phyloP scores from a whole-genome alignment of 1,140 invertebrate genomes.

The Hycleus cichorii region DNA sequence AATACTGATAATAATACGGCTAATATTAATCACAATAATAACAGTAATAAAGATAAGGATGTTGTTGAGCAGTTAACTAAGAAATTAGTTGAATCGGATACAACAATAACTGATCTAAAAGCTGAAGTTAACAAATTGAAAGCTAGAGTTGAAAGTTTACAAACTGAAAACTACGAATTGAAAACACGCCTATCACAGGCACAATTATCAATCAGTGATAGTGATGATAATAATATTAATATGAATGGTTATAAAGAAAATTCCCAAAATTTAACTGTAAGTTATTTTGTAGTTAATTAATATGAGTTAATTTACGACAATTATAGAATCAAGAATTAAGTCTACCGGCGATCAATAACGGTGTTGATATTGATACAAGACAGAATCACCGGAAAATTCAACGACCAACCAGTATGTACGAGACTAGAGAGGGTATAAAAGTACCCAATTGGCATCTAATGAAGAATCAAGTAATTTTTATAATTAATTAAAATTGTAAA shows the following conservation, averaged over 20 bases:
- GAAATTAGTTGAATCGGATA: slow-evolving; percentile 35
- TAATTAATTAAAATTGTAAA: not conserved
- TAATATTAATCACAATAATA: slow-evolving; percentile 1
- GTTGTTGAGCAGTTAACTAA: slow-evolving; percentile 30
- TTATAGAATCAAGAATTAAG: not conserved
- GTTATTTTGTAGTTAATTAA: not conserved
- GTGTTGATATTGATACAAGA: slow-evolving; percentile 14
- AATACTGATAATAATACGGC: not conserved
- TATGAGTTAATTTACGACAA: not conserved
- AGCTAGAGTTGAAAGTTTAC: slow-evolving; percentile 55
- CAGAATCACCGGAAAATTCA: slow-evolving; percentile 44
- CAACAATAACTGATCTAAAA: slow-evolving; percentile 50
- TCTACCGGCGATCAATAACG: not conserved
- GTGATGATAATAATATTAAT: not conserved
- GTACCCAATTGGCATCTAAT: slow-evolving; percentile 53
- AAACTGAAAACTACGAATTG: slow-evolving; percentile 61
- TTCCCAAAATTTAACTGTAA: not conserved
- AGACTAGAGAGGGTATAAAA: slow-evolving; percentile 65
- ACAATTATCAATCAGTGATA: slow-evolving; percentile 6
- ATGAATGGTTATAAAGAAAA: not conserved
- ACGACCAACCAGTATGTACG: slow-evolving; percentile 79
- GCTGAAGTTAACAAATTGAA: slow-evolving; percentile 53
- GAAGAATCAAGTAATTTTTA: slow-evolving; percentile 54
- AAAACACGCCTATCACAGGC: slow-evolving; percentile 44
- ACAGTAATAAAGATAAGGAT: slow-evolving; percentile 15